Conservation (phyloP, 2,113 vertebrate genomes). For the Aramus guarauna region DNA sequence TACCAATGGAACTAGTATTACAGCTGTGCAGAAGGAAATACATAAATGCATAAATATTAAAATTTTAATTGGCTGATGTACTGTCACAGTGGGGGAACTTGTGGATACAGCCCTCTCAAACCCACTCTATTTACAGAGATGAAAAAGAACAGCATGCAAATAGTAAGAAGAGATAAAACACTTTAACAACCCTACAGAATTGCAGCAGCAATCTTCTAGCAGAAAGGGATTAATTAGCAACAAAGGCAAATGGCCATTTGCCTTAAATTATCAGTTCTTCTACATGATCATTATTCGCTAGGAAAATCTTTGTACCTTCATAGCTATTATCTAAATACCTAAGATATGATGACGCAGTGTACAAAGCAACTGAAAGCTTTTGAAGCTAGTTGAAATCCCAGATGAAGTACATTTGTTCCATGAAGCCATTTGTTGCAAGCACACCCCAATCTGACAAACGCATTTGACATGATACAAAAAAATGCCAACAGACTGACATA, state of each 20-base stretch:
- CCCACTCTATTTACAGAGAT: slow-evolving; percentile 11
- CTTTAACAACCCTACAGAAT: neutral
- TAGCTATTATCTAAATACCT: slow-evolving; percentile 27
- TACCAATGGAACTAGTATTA: neutral
- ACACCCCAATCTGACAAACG: slow-evolving; percentile 23
- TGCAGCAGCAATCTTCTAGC: neutral
- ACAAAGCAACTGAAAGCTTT: slow-evolving; percentile 26
- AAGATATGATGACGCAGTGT: neutral
- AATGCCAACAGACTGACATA: neutral
- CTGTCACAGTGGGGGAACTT: neutral
- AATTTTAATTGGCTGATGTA: slow-evolving; percentile 21
- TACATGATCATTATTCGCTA: neutral
- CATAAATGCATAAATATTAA: neutral
- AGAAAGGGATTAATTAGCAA: slow-evolving; percentile 41
- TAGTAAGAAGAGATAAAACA: slow-evolving; percentile 18
- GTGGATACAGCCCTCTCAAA: neutral
- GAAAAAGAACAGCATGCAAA: slow-evolving; percentile 28
- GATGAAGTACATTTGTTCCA: slow-evolving; percentile 27
- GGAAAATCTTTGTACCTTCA: slow-evolving; percentile 6
- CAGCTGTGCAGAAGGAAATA: neutral
- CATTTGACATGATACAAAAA: slow-evolving; percentile 6
- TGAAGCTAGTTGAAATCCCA: slow-evolving; percentile 2
- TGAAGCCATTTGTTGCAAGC: slow-evolving; percentile 8
- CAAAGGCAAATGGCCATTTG: slow-evolving; percentile 11
- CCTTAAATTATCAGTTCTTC: slow-evolving; percentile 20